Base-by-base conservation (phyloP, 2,797 vertebrate genomes). In the Notoglanidium macrostoma region DNA sequence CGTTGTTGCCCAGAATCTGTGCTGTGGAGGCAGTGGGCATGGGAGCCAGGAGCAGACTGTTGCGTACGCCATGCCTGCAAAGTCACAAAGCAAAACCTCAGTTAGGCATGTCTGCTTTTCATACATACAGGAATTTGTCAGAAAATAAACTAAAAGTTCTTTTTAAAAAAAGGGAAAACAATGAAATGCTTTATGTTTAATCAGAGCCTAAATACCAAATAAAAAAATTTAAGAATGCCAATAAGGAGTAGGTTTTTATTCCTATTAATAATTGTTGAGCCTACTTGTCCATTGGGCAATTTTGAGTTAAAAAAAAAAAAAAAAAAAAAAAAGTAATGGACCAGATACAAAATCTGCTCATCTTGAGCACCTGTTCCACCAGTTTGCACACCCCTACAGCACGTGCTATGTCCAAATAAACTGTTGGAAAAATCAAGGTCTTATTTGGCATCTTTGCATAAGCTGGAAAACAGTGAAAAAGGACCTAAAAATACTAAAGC, bases 1-100 rank as follows among this genome's bases (percentile, higher is more conserved):
- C 98, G 2, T 99, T 99, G 93, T 99, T 99, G 89, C 98, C 98
- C 92, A 99, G 91, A 92, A 99, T 99, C 96, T 99, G 98, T 57
- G 98, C 98, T 1, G 98, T 99, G 86, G 98, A 99, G 35, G 98
- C 98, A 0, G 98, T 99, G 21, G 98, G 98, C 98, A 99, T 99
- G 0, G 98, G 98, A 15, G 98, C 97, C 1, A 99, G 87, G 89
- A 99, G 96, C 63, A 99, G 95, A 89, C 98, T 99, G 96, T 99
- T 99, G 89, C 97, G 96, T 85, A 99, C 92, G 0, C 98, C 98
- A 0, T 98, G 94, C 3, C 97, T 97, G 73, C 26, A 17, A 73
- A 73, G 6, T 84, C 86, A 61, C 14, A 3, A 61, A 44, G 40
- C 44, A 84, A 84, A 59, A 0, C 19, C 6, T 2, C 17, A 35